Percentiles rank a stretch among this genome's conserved stretches.
Evolutionary conservation across 2,888 invertebrate genomes (phyloP).

Genomic region (Chromoteleia sp.): DNA sequence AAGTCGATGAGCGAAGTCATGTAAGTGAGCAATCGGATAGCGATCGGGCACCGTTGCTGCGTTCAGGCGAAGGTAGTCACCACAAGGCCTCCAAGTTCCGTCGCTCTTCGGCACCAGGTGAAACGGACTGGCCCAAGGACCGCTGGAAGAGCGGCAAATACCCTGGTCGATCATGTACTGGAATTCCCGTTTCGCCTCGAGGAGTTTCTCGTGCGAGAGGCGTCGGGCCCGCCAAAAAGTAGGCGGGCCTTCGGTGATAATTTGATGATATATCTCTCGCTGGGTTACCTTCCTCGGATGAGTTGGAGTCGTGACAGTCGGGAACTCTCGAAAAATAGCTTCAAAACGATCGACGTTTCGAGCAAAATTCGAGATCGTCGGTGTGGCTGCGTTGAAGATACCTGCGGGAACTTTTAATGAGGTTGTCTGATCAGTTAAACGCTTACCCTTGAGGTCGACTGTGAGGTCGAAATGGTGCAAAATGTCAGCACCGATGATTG

Average conservation of each 20-base stretch:
- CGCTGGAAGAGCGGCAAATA: neutral
- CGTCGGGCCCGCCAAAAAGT: slow-evolving; percentile 15
- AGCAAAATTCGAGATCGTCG: neutral
- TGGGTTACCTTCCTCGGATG: slow-evolving; percentile 7
- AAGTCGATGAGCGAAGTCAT: neutral
- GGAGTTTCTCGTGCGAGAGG: neutral
- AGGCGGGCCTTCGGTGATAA: slow-evolving; percentile 27
- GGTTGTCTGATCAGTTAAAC: neutral
- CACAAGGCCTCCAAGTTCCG: slow-evolving; percentile 43
- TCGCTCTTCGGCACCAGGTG: slow-evolving; percentile 20
- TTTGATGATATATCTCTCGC: slow-evolving; percentile 20
- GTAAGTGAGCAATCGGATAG: neutral
- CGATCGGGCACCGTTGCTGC: slow-evolving; percentile 18
- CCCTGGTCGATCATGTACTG: neutral
- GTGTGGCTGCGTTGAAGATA: neutral
- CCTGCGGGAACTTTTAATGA: too few relatives aligned
- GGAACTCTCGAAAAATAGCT: neutral
- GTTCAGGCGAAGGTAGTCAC: slow-evolving; percentile 47
- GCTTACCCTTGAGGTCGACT: slow-evolving; percentile 1
- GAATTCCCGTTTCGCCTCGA: neutral
- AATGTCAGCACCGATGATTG: slow-evolving; percentile 1
- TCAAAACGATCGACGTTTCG: too few relatives aligned
- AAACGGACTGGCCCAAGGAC: slow-evolving; percentile 1
- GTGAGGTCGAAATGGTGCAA: neutral
- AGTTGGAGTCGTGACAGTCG: neutral